A percentile compares a stretch with the other conserved stretches of the same genome.
These are phyloP conservation scores for Myotis brandtii DNA, from an alignment of 2,113 vertebrate genomes.

Conservation along the genomic window DNA sequence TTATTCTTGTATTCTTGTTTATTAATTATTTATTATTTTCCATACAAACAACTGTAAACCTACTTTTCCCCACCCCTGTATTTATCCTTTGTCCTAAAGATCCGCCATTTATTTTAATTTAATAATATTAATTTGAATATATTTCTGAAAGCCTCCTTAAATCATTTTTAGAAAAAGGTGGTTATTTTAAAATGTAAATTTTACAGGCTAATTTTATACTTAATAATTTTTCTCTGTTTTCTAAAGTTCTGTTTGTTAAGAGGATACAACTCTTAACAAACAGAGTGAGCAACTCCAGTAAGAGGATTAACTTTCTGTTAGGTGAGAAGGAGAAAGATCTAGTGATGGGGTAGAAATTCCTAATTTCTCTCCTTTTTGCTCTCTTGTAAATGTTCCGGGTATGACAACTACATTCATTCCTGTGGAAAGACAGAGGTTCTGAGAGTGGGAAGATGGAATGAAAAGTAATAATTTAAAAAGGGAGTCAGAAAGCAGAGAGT, in stretches of 20 bases:
- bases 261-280: not conserved
- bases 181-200: not conserved
- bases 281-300: not conserved
- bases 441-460: not conserved
- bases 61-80: not conserved
- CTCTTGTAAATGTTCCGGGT: not conserved
- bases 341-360: not conserved
- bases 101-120: conserved; percentile 1
- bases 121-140: conserved; percentile 19
- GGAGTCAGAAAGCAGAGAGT: not conserved
- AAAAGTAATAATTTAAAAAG: not conserved
- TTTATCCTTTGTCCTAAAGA: not conserved
- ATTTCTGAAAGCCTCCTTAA: not conserved
- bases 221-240: conserved; percentile 7
- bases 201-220: not conserved
- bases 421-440: not conserved
- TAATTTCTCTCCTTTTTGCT: not conserved
- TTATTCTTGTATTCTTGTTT: not conserved
- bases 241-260: not conserved
- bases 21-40: not conserved
- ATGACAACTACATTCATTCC: not conserved
- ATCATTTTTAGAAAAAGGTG: conserved; percentile 8
- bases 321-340: conserved; percentile 18
- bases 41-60: not conserved
- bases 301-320: not conserved